Percentiles rank a stretch among this genome's conserved stretches.
These are phyloP conservation scores for Ypsolopha scabrella DNA, from an alignment of 2,888 invertebrate species.

Conservation along the genomic window DNA sequence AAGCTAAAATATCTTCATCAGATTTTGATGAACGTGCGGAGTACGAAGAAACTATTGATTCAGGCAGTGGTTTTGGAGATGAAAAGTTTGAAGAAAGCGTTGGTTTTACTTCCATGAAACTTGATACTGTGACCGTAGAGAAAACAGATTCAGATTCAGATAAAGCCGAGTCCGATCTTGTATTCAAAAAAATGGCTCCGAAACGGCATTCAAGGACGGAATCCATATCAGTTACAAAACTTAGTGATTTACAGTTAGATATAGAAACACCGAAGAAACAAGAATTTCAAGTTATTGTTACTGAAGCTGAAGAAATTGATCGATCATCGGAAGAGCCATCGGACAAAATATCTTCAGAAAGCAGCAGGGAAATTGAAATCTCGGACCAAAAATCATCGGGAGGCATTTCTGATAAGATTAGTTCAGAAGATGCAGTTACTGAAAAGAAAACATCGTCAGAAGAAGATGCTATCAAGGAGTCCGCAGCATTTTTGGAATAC, in stretches of 20 bases:
- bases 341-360: slow-evolving; percentile 65
- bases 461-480: slow-evolving; percentile 39
- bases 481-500: slow-evolving; percentile 19
- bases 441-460: slow-evolving; percentile 65
- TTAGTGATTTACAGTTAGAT: slow-evolving; percentile 49
- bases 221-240: slow-evolving; percentile 53
- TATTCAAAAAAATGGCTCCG: slow-evolving; percentile 58
- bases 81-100: slow-evolving; percentile 63
- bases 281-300: slow-evolving; percentile 59
- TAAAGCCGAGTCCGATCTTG: slow-evolving; percentile 27
- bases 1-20: slow-evolving; percentile 59
- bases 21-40: slow-evolving; percentile 65
- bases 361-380: slow-evolving; percentile 61
- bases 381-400: slow-evolving; percentile 64
- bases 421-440: slow-evolving; percentile 64
- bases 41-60: slow-evolving; percentile 58
- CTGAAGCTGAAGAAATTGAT: slow-evolving; percentile 59
- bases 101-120: slow-evolving; percentile 51
- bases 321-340: slow-evolving; percentile 57
- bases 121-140: slow-evolving; percentile 22
- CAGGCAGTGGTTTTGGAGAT: slow-evolving; percentile 63
- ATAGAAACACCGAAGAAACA: slow-evolving; percentile 37
- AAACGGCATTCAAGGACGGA: slow-evolving; percentile 63
- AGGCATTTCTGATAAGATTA: slow-evolving; percentile 61
- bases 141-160: slow-evolving; percentile 27